Base-by-base conservation (phyloP, 2,797 vertebrate genomes). In the Megalops cyprinoides region DNA sequence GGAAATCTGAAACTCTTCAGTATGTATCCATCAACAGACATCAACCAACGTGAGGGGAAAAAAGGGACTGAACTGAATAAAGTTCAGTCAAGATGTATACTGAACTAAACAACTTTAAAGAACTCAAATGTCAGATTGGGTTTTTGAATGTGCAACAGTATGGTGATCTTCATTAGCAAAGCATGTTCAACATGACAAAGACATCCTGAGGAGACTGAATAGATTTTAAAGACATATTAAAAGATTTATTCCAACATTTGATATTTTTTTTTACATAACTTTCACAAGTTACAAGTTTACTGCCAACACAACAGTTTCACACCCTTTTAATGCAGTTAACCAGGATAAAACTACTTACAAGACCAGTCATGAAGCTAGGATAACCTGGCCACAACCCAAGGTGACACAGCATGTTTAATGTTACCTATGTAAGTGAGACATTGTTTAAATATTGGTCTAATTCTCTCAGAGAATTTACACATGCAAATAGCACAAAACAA, bases 391-490 rank as follows among this genome's bases (percentile, higher is more conserved):
- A 58, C 86, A 88, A 89, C 85, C 88, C 79, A 90, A 92, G 90
- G 89, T 89, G 73, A 79, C 87, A 89, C 79, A 89, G 87, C 87
- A 90, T 87, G 81, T 90, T 90, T 85, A 84, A 90, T 87, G 81
- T 88, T 88, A 87, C 89, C 89, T 86, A 91, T 90, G 85, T 85
- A 90, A 90, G 86, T 76, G 86, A 93, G 87, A 96, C 94, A 87
- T 93, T 94, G 95, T 95, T 89, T 92, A 95, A 97, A 96, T 95
- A 95, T 95, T 93, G 90, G 93, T 95, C 94, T 94, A 96, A 97
- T 98, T 98, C 96, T 97, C 96, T 94, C 92, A 94, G 96, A 98
- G 96, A 97, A 97, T 95, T 95, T 96, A 95, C 92, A 97, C 97
- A 98, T 98, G 98, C 98, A 97, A 95, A 96, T 94, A 95, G 94